Base-by-base conservation (phyloP, 2,113 vertebrate species). In the Neogobius melanostomus region DNA sequence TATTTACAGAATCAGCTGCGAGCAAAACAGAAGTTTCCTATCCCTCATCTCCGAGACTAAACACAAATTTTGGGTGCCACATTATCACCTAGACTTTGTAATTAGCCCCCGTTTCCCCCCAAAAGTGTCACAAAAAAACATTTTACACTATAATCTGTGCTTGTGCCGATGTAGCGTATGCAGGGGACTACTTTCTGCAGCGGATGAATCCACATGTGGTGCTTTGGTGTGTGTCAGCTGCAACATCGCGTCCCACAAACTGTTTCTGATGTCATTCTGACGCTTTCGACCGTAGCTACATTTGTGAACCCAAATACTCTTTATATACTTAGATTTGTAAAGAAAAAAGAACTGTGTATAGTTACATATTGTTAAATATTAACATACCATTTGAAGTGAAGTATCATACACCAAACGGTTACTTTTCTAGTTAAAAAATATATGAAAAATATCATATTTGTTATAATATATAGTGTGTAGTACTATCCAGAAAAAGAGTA, bases 171-270 rank as follows among this genome's bases (percentile, higher is more conserved):
- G 36, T 61, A 16, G 42, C 42, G 42, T 45, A 15, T 5, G 42
- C 59, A 4, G 42, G 59, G 59, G 46, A 68, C 60, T 79, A 46
- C 68, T 79, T 76, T 76, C 64, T 66, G 76, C 51, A 11, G 76
- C 52, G 70, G 69, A 76, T 59, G 65, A 48, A 79, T 72, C 47
- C 76, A 65, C 16, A 64, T 64, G 51, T 64, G 75, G 64, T 76
- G 62, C 62, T 64, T 46, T 64, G 17, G 53, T 56, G 53, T 51
- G 59, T 61, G 42, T 61, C 59, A 36, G 59, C 59, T n/a, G 59
- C 59, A 15, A n/a, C 57, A 60, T 60, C n/a, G 61, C 17, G 62
- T 64, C 44, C 43, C 62, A 47, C 44, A 47, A 64, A 46, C 45
- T 64, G 62, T 64, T 64, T 64, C 62, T 64, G 59, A 61, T 47